Percentiles rank a stretch among this genome's conserved stretches.
These are phyloP conservation scores for Micromussa lordhowensis DNA, from an alignment of 92 coral and sea anemone genomes.

Conservation along the genomic window DNA sequence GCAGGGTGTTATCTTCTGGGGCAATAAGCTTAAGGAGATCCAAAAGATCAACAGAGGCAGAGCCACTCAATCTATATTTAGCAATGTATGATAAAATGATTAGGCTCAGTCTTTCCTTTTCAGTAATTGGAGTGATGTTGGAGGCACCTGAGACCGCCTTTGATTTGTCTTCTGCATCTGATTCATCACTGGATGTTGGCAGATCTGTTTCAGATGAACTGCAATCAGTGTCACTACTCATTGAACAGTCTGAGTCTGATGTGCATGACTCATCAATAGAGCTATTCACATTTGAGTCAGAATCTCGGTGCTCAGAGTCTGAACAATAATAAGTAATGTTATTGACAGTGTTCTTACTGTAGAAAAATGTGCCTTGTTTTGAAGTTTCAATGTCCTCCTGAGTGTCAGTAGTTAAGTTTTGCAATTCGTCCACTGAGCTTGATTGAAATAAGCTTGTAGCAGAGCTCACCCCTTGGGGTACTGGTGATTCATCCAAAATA, in stretches of 20 bases:
- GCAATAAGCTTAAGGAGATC: conserved; percentile 25
- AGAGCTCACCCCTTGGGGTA: not conserved
- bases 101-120: conserved; percentile 28
- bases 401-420: not conserved
- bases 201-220: conserved; percentile 42
- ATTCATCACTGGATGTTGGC: conserved; percentile 31
- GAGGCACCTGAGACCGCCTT: not conserved
- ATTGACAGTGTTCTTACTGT: conserved; percentile 2
- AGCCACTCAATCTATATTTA: conserved; percentile 38
- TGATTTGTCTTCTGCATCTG: conserved; percentile 30
- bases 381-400: not conserved
- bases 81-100: conserved; percentile 38
- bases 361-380: not conserved
- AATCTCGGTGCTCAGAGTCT: conserved; percentile 8
- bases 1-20: conserved; percentile 21
- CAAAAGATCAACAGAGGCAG: conserved; percentile 42
- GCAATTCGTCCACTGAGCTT: not conserved
- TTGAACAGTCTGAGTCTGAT: conserved; percentile 22
- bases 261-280: conserved; percentile 12
- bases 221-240: conserved; percentile 21
- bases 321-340: not conserved
- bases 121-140: not conserved
- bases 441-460: conserved; percentile 19
- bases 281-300: not conserved
- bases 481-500: not conserved